Conservation (phyloP, 2,797 vertebrate genomes). For the Tinamus major region DNA sequence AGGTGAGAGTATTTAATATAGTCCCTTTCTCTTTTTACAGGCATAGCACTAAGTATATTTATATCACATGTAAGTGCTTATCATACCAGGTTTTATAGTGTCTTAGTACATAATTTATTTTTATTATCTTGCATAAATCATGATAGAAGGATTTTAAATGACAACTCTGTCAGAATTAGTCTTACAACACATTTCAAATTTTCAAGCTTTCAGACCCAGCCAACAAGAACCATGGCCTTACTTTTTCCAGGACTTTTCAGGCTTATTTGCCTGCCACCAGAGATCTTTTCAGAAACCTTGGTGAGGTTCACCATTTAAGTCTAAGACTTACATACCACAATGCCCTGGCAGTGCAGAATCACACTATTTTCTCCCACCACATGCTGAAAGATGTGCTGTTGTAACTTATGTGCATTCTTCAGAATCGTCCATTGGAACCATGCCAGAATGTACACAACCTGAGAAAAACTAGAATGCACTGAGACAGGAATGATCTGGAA, state of each 20-base stretch:
- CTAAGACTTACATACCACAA: neutral
- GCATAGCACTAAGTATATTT: neutral
- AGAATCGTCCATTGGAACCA: neutral
- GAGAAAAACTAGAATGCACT: neutral
- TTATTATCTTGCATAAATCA: constrained; percentile 32
- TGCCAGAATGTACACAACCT: fast-evolving
- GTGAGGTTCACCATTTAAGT: neutral
- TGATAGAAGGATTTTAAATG: constrained; percentile 26
- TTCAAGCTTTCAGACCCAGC: neutral
- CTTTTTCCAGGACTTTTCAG: neutral
- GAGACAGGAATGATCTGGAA: neutral
- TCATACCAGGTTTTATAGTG: constrained; percentile 36
- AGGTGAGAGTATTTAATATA: neutral
- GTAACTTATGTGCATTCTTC: neutral
- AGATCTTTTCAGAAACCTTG: neutral
- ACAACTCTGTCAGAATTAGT: constrained; percentile 23
- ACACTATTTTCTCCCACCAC: neutral
- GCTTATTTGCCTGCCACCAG: neutral
- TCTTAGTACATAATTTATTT: constrained; percentile 48
- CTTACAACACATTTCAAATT: constrained; percentile 12
- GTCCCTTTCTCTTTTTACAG: constrained; percentile 1
- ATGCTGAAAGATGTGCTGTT: fast-evolving
- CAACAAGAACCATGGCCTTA: neutral
- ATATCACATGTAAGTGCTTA: neutral
- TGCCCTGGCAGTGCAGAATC: neutral